Evolutionary conservation across 2,797 vertebrate genomes (phyloP).

Genomic region (Leuciscus waleckii): DNA sequence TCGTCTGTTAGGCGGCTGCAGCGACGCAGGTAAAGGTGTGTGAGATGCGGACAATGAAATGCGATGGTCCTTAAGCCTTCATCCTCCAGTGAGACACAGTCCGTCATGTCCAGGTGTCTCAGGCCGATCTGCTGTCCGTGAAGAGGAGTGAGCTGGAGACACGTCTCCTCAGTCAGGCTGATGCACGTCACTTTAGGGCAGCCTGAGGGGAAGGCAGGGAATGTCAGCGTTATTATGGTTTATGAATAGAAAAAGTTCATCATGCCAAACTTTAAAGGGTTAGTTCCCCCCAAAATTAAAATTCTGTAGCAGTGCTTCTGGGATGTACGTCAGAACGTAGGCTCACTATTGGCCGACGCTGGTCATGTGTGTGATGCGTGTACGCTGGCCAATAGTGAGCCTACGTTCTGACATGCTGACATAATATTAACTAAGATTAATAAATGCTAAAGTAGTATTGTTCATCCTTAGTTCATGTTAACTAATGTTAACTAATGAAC

Average conservation of each 20-base stretch:
- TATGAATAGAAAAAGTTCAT: background rate
- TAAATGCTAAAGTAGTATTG: no score
- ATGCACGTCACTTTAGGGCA: conserved; percentile 99
- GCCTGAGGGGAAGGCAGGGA: conserved; percentile 73
- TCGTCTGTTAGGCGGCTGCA: conserved; percentile 94
- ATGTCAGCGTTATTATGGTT: background rate
- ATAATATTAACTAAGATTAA: no score
- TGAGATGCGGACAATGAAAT: conserved; percentile 95
- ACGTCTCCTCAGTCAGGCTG: conserved; percentile 91
- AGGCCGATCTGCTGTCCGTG: conserved; percentile 97
- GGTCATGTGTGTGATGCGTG: no score
- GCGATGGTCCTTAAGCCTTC: conserved; percentile 95
- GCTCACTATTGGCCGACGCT: no score
- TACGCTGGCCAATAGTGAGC: no score
- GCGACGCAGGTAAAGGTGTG: conserved; percentile 94
- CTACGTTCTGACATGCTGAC: no score
- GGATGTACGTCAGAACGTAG: no score
- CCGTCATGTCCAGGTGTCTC: conserved; percentile 97
- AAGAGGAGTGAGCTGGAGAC: conserved; percentile 90
- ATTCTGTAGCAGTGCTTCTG: no score
- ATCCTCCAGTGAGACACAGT: conserved; percentile 97
- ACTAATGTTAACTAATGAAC: no score
- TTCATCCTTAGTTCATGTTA: no score
- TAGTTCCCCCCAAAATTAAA: no score
- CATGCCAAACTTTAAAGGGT: background rate